Evolutionary conservation across 2,113 vertebrate genomes (phyloP), one percentile per base, ranked within the genome.

Genomic region (Halcyon senegalensis): DNA sequence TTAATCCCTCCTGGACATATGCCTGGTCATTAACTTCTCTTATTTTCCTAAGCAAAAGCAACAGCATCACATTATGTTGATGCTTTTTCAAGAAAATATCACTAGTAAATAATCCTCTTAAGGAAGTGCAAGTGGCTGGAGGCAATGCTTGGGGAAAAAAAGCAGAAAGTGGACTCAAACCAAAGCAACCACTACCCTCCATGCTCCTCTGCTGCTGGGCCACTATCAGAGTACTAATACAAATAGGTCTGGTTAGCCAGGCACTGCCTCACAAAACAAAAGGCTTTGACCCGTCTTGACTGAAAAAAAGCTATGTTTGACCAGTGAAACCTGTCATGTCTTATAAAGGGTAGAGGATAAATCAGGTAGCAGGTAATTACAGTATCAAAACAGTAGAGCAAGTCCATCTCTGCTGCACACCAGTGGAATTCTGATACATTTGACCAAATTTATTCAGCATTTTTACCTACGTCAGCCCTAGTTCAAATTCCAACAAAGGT

Each of bases 21-120:
- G 67, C 44, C 83, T 92, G 91, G 90, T 90, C 94, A 93, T 96
- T 94, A 93, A 78, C 84, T 96, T 93, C 75, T 87, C 81, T 96
- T 94, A 90, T 97, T 97, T 98, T 97, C 94, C 85, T 95, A 96
- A 96, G 92, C 83, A 97, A 96, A 98, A 83, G 91, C 93, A 97
- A 91, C 27, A 51, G 85, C 66, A 83, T 96, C 84, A 76, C 94
- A 90, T 88, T 94, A 96, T 90, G 91, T 82, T 95, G 96, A 92
- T 62, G n/a, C 15, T n/a, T 94, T 97, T 97, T 39, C n/a, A 68
- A 97, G 96, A 96, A 97, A 98, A 90, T 96, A 97, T 95, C 94
- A 93, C 94, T 90, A 91, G 88, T 87, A 97, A 97, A 97, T 94
- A 97, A 97, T 98, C 95, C 97, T 98, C 95, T 97, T 97, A 98